Base-by-base conservation (phyloP, 2,888 invertebrate genomes). In the Dendrolimus houi region DNA sequence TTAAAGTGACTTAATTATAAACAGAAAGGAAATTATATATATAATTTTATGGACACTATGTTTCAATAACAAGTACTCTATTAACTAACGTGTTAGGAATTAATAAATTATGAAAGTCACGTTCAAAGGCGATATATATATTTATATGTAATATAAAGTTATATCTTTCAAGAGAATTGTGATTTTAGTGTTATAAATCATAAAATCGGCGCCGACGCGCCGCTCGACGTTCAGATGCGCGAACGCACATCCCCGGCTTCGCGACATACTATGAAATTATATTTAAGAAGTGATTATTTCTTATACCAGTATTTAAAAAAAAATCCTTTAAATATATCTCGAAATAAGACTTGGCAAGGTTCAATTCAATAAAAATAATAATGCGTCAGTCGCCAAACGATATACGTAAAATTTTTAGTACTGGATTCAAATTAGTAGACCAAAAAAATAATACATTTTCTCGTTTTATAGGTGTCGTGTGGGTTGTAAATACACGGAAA, bases 171-270 rank as follows among this genome's bases (percentile, higher is more conserved):
- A 64, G 60, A 59, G 60, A 60, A 63, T 63, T 59, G 59, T 60
- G 64, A 12, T 47, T 66, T 66, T 63, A 64, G 65, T 66, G 62
- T 63, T 68, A 69, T 77, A 73, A 74, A 75, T 77, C 70, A 70
- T 56, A 41, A 14, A 57, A 67, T 58, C 62, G 74, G 73, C 74
- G 74, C 72, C 74, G 67, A 42, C 52, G 52, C 56, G 58, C 41
- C 59, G 64, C 58, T 55, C 55, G 56, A 54, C 59, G 61, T 0
- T 29, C 29, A 29, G 29, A 57, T 62, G 56, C 41, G 52, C 61
- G 62, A 63, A 56, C 62, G 7, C 17, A 54, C 57, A 60, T 13
- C 58, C 60, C 3, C 54, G 47, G 12, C 47, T 47, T 0, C 12
- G 47, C 9, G 9, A 47, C 47, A 0, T 47, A 12, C 29, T 29